Evolutionary conservation across 2,888 invertebrate species (phyloP).

Genomic region (Agrotis segetum): DNA sequence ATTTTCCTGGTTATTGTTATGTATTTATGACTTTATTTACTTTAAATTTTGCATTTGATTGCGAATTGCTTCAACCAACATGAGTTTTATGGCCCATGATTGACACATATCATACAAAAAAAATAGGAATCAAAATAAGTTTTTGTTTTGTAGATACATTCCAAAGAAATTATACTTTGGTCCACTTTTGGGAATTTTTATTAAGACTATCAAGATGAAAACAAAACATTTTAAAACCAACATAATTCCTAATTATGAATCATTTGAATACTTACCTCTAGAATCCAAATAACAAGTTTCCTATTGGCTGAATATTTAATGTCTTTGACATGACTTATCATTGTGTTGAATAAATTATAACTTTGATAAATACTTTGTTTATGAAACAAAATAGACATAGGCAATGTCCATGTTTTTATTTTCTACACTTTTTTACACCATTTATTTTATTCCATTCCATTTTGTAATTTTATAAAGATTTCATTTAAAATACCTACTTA

Average conservation of each 20-base stretch:
- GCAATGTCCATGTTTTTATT: background rate
- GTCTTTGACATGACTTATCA: conserved; percentile 8
- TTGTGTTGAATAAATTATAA: background rate
- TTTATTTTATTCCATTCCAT: too few relatives aligned
- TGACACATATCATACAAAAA: background rate
- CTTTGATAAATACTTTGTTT: background rate
- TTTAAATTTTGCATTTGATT: background rate
- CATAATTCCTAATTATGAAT: too few relatives aligned
- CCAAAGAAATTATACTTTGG: too few relatives aligned
- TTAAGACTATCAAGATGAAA: background rate
- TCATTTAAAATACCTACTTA: too few relatives aligned
- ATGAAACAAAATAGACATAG: background rate
- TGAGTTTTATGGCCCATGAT: too few relatives aligned
- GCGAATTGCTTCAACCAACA: background rate
- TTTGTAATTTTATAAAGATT: too few relatives aligned
- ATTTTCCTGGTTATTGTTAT: conserved; percentile 39
- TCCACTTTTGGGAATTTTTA: too few relatives aligned
- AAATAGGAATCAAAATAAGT: background rate
- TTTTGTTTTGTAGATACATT: too few relatives aligned
- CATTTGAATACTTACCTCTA: background rate
- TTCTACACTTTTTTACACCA: background rate
- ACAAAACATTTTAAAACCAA: background rate
- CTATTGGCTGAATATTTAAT: conserved; percentile 4
- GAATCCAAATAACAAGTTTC: background rate
- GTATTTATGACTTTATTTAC: too few relatives aligned